Conservation (phyloP, 2,113 vertebrate species). For the Anhinga anhinga region DNA sequence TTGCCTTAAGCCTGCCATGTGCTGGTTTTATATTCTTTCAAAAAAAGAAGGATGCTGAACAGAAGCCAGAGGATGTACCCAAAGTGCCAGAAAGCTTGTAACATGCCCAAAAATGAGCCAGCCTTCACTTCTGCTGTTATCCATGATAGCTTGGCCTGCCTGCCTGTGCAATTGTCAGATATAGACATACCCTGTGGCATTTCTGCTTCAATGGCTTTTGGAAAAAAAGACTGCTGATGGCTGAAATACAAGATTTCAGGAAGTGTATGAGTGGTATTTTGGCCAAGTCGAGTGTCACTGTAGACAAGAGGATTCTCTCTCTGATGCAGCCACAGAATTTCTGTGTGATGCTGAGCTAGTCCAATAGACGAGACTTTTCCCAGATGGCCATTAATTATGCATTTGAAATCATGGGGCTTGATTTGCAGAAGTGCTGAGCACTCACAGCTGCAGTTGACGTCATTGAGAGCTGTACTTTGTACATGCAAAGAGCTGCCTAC, state of each 20-base stretch:
- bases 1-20: neutral
- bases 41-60: neutral
- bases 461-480: neutral
- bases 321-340: neutral
- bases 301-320: neutral
- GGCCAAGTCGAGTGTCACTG: neutral
- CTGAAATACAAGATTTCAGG: neutral
- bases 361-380: neutral
- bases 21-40: neutral
- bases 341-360: neutral
- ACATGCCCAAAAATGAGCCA: neutral
- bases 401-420: neutral
- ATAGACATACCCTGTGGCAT: neutral
- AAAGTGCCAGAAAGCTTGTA: neutral
- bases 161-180: neutral
- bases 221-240: neutral
- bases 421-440: slow-evolving; percentile 24
- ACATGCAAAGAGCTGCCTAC: neutral
- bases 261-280: neutral
- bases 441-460: slow-evolving; percentile 26
- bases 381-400: neutral
- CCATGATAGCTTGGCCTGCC: neutral
- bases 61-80: neutral
- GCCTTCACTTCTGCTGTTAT: neutral
- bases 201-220: neutral